phyloP scores from a whole-genome alignment of 2,888 invertebrate species.

The Drosophila helvetica region DNA sequence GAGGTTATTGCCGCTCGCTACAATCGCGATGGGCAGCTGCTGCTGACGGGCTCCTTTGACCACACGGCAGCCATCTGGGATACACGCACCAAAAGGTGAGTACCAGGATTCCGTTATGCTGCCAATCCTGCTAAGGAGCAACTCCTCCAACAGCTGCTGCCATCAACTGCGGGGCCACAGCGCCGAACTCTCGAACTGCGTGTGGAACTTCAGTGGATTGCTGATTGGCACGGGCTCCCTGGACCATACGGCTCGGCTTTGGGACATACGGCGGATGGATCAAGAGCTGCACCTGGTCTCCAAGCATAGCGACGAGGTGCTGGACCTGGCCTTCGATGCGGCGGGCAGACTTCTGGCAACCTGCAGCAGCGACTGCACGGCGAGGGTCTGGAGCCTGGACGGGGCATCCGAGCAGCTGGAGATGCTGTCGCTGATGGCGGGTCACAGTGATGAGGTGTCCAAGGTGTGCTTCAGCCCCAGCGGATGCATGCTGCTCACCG shows the following conservation, averaged over 20 bases:
- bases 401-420: slow-evolving; percentile 53
- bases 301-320: slow-evolving; percentile 88
- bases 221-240: slow-evolving; percentile 89
- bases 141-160: slow-evolving; percentile 84
- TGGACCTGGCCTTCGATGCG: slow-evolving; percentile 91
- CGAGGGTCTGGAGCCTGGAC: slow-evolving; percentile 86
- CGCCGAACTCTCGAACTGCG: slow-evolving; percentile 88
- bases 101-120: background rate
- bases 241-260: slow-evolving; percentile 89
- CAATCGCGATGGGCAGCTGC: slow-evolving; percentile 87
- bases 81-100: slow-evolving; percentile 86
- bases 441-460: slow-evolving; percentile 89
- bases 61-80: slow-evolving; percentile 91
- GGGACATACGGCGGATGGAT: slow-evolving; percentile 86
- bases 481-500: slow-evolving; percentile 89
- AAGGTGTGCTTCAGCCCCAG: slow-evolving; percentile 92
- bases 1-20: slow-evolving; percentile 91
- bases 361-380: slow-evolving; percentile 90
- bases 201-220: slow-evolving; percentile 88
- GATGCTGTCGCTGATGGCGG: slow-evolving; percentile 86
- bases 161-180: slow-evolving; percentile 87
- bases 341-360: slow-evolving; percentile 89
- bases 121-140: background rate
- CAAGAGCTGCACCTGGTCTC: slow-evolving; percentile 86
- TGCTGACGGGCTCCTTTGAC: slow-evolving; percentile 93